Evolutionary conservation across 2,797 vertebrate species (phyloP), one percentile per base, ranked within the genome.

Genomic region (Podarcis lilfordi): DNA sequence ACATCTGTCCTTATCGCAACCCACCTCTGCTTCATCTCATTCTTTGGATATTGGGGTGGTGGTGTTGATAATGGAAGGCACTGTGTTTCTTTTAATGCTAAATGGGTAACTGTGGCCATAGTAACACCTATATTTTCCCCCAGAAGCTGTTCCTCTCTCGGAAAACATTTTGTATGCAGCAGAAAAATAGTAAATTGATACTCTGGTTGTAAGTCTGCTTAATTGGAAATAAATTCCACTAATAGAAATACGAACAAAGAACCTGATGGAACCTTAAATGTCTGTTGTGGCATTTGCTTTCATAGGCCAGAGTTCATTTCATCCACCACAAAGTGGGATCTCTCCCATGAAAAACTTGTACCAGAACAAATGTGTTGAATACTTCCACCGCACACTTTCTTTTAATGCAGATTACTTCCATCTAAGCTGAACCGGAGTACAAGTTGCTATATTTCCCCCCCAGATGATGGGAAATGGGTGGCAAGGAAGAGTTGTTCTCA

Each of bases 391-490:
- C 7, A 21, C 8, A 25, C 43, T 43, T 69, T 69, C 32, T 80
- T 40, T 61, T 74, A 87, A 64, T 43, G 21, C 27, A 61, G 43
- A 1, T 75, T 75, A 19, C 19, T 78, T 82, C 4, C 32, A 78
- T 25, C 25, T 64, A 10, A n/a, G 29, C 29, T 21, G 32, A 4
- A 71, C 13, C 27, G 0, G 29, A n/a, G 13, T 64, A 68, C 40
- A 80, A 17, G 4, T 40, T 40, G 9, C 8, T 68, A 9, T 21
- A 4, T 4, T 0, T 5, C 25, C 0, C 45, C 89, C 0, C 0
- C 0, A 75, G 13, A 1, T 0, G 2, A 8, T 64, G 17, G 77
- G 19, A 91, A 45, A 15, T 0, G 0, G 3, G 40, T 2, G 32
- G 82, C 84, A 37, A 81, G 23, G 5, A 66, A n/a, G 25, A 3